Evolutionary conservation across 2,888 invertebrate genomes (phyloP).

Genomic region (Volucella inanis): DNA sequence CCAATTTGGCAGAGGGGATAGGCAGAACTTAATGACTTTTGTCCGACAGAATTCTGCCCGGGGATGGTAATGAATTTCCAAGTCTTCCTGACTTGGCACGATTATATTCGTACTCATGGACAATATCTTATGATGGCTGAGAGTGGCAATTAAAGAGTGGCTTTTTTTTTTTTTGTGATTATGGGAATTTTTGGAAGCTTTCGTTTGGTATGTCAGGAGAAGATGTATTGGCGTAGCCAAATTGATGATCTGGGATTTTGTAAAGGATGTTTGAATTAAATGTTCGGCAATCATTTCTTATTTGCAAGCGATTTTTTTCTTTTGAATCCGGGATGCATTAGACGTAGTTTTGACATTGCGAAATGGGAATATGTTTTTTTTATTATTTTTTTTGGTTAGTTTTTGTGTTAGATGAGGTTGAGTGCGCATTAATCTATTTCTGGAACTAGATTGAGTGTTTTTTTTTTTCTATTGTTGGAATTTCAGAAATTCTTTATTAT

Average conservation of each 20-base stretch:
- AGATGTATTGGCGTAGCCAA: conserved; percentile 39
- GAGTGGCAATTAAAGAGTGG: conserved; percentile 55
- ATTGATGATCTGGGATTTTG: conserved; percentile 47
- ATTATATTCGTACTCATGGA: conserved; percentile 15
- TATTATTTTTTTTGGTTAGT: too few relatives aligned
- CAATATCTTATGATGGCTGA: conserved; percentile 26
- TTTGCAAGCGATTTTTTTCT: not conserved
- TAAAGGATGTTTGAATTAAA: conserved; percentile 32
- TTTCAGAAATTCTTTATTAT: too few relatives aligned
- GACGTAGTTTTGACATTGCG: not conserved
- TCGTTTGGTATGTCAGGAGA: not conserved
- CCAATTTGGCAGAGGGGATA: conserved; percentile 45
- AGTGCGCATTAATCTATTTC: too few relatives aligned
- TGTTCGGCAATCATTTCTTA: conserved; percentile 34
- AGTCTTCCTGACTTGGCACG: not conserved
- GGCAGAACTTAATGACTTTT: conserved; percentile 53
- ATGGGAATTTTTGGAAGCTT: conserved; percentile 28
- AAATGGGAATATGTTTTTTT: not conserved
- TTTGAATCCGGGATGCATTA: not conserved
- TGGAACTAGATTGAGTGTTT: too few relatives aligned
- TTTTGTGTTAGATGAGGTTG: not conserved
- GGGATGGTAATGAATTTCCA: conserved; percentile 29
- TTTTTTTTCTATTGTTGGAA: too few relatives aligned
- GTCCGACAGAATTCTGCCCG: conserved; percentile 40
- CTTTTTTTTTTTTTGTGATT: conserved; percentile 4